These are phyloP conservation scores for Acrocephalus kingi DNA, from an alignment of 2,113 vertebrate genomes.

Conservation along the genomic window DNA sequence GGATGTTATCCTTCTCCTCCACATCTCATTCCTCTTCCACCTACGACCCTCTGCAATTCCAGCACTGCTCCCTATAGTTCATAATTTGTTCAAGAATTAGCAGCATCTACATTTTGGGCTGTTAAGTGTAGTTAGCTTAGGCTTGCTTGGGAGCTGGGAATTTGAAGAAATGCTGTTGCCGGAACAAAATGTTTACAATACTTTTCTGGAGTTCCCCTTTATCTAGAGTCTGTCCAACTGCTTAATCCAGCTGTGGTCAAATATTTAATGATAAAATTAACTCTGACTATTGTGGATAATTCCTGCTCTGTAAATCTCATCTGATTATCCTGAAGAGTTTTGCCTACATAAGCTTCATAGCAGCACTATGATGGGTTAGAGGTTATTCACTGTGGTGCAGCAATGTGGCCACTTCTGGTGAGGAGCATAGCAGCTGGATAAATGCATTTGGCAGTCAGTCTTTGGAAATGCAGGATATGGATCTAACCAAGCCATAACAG, in stretches of 20 bases:
- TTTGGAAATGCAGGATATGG: not conserved
- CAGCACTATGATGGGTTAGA: not conserved
- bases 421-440: not conserved
- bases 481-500: not conserved
- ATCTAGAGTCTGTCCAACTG: not conserved
- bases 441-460: not conserved
- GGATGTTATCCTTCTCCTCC: not conserved
- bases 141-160: not conserved
- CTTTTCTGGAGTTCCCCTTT: constrained; percentile 15
- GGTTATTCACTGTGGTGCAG: not conserved
- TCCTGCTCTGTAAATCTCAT: not conserved
- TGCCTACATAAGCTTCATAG: not conserved
- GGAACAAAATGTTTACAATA: not conserved
- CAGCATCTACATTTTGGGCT: not conserved
- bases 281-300: not conserved
- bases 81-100: not conserved
- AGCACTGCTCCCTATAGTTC: accelerated
- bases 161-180: not conserved
- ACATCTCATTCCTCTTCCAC: not conserved
- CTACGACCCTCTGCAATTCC: not conserved
- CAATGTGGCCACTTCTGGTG: not conserved
- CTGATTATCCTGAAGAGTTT: not conserved
- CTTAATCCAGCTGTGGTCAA: not conserved
- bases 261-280: not conserved
- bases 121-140: not conserved